These are phyloP conservation scores for Paracyclopina nana DNA, from an alignment of 1,140 invertebrate genomes.

Conservation along the genomic window DNA sequence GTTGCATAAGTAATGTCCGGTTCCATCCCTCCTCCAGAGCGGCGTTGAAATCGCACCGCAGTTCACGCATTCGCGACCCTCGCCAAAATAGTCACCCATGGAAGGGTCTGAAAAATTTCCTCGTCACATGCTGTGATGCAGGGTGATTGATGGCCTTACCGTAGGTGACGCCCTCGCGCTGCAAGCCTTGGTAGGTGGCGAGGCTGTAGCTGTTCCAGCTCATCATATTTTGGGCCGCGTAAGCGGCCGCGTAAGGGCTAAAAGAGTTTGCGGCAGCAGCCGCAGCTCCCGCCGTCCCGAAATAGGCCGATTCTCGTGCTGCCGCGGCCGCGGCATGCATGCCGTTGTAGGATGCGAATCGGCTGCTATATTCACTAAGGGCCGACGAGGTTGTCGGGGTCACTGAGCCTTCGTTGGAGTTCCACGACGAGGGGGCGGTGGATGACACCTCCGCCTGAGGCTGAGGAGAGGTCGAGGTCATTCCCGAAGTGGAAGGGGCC, in stretches of 20 bases:
- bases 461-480: too few species aligned
- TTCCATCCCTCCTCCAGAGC: constrained; percentile 84
- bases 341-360: too few species aligned
- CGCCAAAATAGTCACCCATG: constrained; percentile 22
- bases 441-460: too few species aligned
- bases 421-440: too few species aligned
- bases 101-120: not conserved
- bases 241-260: not conserved
- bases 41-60: constrained; percentile 86
- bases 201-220: not conserved
- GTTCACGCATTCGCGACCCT: constrained; percentile 85
- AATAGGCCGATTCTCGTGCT: constrained; percentile 3
- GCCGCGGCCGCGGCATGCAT: not conserved
- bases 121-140: not conserved
- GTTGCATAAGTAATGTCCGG: constrained; percentile 64
- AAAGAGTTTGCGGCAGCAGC: not conserved
- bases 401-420: too few species aligned
- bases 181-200: not conserved
- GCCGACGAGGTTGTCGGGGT: too few species aligned
- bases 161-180: not conserved
- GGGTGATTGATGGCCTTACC: not conserved
- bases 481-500: too few species aligned
- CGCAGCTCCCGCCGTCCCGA: not conserved
- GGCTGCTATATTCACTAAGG: too few species aligned
- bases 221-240: constrained; percentile 2